phyloP scores from a whole-genome alignment of 2,113 vertebrate genomes.

The Pogona vitticeps region DNA sequence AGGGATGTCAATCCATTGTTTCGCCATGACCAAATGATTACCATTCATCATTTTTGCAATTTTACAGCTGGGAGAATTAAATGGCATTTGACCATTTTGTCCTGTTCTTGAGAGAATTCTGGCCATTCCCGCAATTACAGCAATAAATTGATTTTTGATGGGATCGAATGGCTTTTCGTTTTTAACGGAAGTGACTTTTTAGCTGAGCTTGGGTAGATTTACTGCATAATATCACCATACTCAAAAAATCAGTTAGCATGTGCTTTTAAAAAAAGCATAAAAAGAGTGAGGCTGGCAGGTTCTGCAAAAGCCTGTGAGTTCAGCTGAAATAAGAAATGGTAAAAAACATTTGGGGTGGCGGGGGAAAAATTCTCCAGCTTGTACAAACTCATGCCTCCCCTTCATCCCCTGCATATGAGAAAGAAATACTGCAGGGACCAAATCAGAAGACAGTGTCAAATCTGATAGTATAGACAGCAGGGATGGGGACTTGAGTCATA shows the following conservation, averaged over 20 bases:
- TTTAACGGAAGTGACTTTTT: neutral
- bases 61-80: conserved; percentile 37
- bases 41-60: conserved; percentile 38
- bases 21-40: conserved; percentile 21
- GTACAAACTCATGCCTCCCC: neutral
- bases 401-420: neutral
- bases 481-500: no score
- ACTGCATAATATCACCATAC: neutral
- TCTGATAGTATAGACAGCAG: no score
- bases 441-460: neutral
- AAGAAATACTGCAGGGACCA: neutral
- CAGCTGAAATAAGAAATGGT: neutral
- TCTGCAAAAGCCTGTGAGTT: neutral
- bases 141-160: neutral
- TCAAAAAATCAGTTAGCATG: neutral
- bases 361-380: neutral
- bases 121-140: neutral
- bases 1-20: conserved; percentile 44
- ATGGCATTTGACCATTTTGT: conserved; percentile 25
- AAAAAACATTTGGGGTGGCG: neutral
- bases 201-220: neutral
- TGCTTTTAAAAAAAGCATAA: neutral
- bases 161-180: neutral
- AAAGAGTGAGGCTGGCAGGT: neutral
- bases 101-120: conserved; percentile 10